Base-by-base conservation (phyloP, 2,888 invertebrate species). In the Hartigia nigra region DNA sequence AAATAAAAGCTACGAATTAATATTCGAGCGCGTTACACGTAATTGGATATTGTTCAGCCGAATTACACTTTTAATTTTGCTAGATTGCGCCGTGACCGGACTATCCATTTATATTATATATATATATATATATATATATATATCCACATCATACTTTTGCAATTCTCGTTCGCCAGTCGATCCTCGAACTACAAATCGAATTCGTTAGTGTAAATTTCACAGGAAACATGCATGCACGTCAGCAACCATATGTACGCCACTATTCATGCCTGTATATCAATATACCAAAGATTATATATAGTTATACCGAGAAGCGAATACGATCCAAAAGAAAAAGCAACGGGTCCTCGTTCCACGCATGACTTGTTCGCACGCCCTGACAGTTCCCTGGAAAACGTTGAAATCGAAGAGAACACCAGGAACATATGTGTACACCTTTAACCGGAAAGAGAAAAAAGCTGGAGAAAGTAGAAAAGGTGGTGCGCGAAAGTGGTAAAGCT, bases 1-100 rank as follows among this genome's bases (percentile, higher is more conserved):
- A 84, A 85, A 84, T 85, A 86, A 85, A 89, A 86, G 86, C 84
- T 83, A 84, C 87, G 81, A 89, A 89, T 88, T 89, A 88, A 89
- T 89, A 89, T 89, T 88, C 87, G 84, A 86, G 84, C 82, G 82
- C 82, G 83, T 81, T 82, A 82, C 85, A 82, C 85, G 86, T 90
- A 90, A 90, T 90, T 90, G 90, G 88, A 90, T 89, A 90, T 90
- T 90, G 90, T 90, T 87, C 87, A 84, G 88, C 87, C 87, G 87
- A 89, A 90, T 90, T 89, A 88, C 88, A 89, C 87, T 89, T 90
- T 90, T 90, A 90, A 90, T 90, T 89, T 89, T 84, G 86, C 88
- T 87, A 87, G 87, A 88, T 87, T 86, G 85, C 84, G 79, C 83
- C 81, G 81, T 79, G 83, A 82, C 82, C 85, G 86, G 78, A 74